Evolutionary conservation across 1,140 invertebrate species (phyloP), one percentile per base, ranked within the genome.

Genomic region (Camponotus pennsylvanicus): DNA sequence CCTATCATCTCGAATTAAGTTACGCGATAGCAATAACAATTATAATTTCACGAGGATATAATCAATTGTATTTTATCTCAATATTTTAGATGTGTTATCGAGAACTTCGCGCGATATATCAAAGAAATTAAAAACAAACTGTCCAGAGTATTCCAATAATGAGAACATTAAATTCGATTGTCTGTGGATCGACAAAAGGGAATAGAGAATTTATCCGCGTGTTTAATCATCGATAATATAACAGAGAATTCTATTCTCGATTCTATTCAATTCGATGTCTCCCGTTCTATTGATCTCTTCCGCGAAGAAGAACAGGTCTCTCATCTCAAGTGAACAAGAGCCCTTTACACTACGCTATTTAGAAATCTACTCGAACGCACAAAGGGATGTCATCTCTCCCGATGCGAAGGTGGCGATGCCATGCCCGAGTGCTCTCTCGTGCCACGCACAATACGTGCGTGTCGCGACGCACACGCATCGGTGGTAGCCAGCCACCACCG

Each of bases 331-430:
- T 55, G 67, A 32, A 40, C 34, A 37, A 82, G 55, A 40, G 79
- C 40, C n/a, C 79, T 82, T 73, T 55, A 73, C 27, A n/a, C 79
- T 52, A 59, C 70, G 40, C 79, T 82, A 73, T 82, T 82, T 82
- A 82, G 79, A 82, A 73, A 83, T 75, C 79, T 83, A 83, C 79
- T 83, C 79, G 27, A 73, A 61, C 69, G 40, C 42, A 83, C 55
- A 83, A 83, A 83, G 57, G 57, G 69, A 83, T 83, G 79, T 83
- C 79, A 83, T 59, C 69, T 42, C 69, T 61, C 79, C 18, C 40
- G 40, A 2, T 18, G 52, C 9, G 34, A 66, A 69, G 64, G 63
- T 82, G 69, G 32, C 42, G 57, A 37, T 83, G 69, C 79, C 40
- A 75, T 61, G 27, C 55, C 55, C 55, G 69, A 83, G 79, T 83